Evolutionary conservation across 2,888 invertebrate species (phyloP).

Genomic region (Apodemia duryi): DNA sequence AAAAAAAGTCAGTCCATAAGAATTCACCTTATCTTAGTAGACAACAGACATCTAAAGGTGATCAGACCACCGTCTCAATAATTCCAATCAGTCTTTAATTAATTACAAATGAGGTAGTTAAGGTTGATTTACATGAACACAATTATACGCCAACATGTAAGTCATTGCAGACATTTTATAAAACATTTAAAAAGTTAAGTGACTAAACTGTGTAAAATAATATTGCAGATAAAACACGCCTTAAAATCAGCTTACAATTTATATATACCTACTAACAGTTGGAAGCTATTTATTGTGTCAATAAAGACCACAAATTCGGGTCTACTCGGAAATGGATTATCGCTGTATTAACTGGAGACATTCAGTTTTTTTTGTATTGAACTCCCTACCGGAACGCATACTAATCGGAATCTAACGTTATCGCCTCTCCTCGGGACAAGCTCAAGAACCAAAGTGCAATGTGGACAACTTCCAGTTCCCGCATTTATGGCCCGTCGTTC

Average conservation of each 20-base stretch:
- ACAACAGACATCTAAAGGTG: conserved; percentile 72
- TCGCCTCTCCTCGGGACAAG: too few species aligned
- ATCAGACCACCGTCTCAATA: conserved; percentile 69
- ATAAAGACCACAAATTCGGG: too few species aligned
- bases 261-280: too few species aligned
- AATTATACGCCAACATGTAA: conserved; percentile 35
- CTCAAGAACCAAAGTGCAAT: too few species aligned
- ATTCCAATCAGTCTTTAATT: conserved; percentile 67
- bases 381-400: too few species aligned
- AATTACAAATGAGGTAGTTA: conserved; percentile 67
- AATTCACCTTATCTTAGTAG: conserved; percentile 47
- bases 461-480: too few species aligned
- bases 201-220: neutral
- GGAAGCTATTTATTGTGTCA: too few species aligned
- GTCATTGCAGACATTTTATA: conserved; percentile 24
- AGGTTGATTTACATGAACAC: conserved; percentile 58
- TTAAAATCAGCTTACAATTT: neutral
- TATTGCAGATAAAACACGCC: neutral
- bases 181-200: neutral
- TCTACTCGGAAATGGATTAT: too few species aligned
- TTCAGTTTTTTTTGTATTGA: too few species aligned
- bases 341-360: too few species aligned
- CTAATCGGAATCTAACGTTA: too few species aligned
- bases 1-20: conserved; percentile 31
- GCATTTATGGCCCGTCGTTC: too few species aligned